Evolutionary conservation across 2,797 vertebrate species (phyloP), one percentile per base, ranked within the genome.

Genomic region (Myotis myotis): DNA sequence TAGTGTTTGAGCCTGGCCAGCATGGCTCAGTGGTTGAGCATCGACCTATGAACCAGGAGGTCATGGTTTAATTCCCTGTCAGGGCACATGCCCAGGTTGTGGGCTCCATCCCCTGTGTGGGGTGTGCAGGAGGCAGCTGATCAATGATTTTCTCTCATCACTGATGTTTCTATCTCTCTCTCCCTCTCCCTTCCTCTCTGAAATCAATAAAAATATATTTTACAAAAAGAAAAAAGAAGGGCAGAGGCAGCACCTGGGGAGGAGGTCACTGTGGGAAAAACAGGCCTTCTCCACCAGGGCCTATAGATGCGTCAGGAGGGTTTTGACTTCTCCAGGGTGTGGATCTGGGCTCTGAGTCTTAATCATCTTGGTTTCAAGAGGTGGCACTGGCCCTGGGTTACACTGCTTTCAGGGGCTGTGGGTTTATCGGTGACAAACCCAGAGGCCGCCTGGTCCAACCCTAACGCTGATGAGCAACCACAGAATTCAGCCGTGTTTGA

Each of bases 301-400:
- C 30, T 3, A 7, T 9, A 8, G 36, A 82, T 49, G 49, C 30
- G 0, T 0, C 38, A 12, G 9, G 10, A 75, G 19, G 12, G 51
- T 74, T 57, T 70, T 47, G 53, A 20, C 36, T 76, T 82, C 51
- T 38, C 16, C 53, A 76, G 30, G 30, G 16, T n/a, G 16, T 55
- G 25, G 25, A 70, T 33, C 62, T 55, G 22, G 23, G 22, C 44
- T 62, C 62, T 28, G 36, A 55, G 3, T 68, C 36, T 28, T 25
- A 38, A 30, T 47, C 53, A 33, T 64, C 60, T n/a, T 51, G n/a
- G 4, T 76, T 53, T 87, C 51, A 62, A 53, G 62, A 95, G 28
- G 60, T 8, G 70, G 62, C 23, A 11, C 30, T 16, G 9, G 22
- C 19, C 47, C 41, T 76, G 12, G 10, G 62, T 44, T 9, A 44